Evolutionary conservation across 2,113 vertebrate genomes (phyloP).

Genomic region (Crotophaga sulcirostris): DNA sequence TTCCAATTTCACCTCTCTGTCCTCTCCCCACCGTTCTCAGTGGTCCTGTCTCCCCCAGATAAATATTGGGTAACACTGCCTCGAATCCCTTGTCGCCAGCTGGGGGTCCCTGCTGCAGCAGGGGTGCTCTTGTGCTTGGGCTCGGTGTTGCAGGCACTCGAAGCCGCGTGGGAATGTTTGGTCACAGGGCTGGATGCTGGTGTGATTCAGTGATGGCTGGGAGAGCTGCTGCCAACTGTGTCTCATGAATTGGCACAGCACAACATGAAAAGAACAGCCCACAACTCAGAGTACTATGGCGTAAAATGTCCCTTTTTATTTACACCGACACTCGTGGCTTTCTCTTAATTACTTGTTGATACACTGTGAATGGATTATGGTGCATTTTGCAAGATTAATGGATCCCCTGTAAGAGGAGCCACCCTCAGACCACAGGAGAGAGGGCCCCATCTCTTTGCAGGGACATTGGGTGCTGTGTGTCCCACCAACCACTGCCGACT

Average conservation of each 20-base stretch:
- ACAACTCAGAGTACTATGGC: background rate
- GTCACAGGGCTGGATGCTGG: background rate
- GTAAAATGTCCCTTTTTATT: background rate
- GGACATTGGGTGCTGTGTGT: background rate
- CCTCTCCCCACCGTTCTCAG: background rate
- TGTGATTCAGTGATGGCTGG: background rate
- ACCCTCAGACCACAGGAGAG: fast-evolving
- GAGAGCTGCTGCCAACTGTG: background rate
- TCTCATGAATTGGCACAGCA: background rate
- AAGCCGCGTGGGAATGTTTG: fast-evolving
- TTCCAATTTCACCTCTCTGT: background rate
- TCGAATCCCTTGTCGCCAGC: fast-evolving
- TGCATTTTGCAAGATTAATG: background rate
- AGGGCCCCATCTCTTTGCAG: fast-evolving
- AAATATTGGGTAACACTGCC: fast-evolving
- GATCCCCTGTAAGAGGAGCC: background rate
- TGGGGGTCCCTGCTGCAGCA: background rate
- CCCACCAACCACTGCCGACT: background rate
- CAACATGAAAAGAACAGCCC: background rate
- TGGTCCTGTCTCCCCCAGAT: background rate
- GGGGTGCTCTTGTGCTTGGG: background rate
- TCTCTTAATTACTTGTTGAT: background rate
- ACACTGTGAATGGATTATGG: background rate
- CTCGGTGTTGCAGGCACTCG: fast-evolving
- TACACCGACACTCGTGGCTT: background rate